These are phyloP conservation scores for Rhogogaster chlorosoma DNA, from an alignment of 2,888 invertebrate genomes.

Conservation along the genomic window DNA sequence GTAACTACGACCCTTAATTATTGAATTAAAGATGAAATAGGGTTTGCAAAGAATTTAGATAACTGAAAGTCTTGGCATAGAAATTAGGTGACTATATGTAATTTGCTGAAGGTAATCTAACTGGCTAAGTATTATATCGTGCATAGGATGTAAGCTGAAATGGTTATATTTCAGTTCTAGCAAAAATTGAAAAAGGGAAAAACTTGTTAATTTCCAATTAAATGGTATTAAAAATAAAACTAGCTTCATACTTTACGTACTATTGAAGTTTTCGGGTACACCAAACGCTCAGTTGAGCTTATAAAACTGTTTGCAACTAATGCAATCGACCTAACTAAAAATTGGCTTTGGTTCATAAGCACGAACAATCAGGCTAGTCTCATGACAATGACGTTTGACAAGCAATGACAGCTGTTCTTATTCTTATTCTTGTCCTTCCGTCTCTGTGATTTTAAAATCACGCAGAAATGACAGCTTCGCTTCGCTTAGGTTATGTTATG, in stretches of 20 bases:
- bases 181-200: background rate
- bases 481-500: background rate
- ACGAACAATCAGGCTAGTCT: background rate
- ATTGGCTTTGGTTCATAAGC: constrained; percentile 18
- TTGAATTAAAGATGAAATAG: background rate
- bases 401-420: background rate
- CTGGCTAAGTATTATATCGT: background rate
- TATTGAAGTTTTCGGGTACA: background rate
- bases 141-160: background rate
- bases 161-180: background rate
- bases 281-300: background rate
- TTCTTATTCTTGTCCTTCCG: background rate
- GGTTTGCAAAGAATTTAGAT: background rate
- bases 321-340: constrained; percentile 22
- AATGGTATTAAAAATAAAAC: background rate
- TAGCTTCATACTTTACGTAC: constrained; percentile 2
- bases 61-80: background rate
- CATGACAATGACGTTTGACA: background rate
- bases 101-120: background rate
- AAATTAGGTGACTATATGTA: background rate
- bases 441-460: background rate
- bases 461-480: background rate
- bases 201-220: background rate
- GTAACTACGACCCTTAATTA: background rate
- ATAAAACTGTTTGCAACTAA: background rate